These are phyloP conservation scores for Portevinia maculata DNA, from an alignment of 2,888 invertebrate genomes.

Conservation along the genomic window DNA sequence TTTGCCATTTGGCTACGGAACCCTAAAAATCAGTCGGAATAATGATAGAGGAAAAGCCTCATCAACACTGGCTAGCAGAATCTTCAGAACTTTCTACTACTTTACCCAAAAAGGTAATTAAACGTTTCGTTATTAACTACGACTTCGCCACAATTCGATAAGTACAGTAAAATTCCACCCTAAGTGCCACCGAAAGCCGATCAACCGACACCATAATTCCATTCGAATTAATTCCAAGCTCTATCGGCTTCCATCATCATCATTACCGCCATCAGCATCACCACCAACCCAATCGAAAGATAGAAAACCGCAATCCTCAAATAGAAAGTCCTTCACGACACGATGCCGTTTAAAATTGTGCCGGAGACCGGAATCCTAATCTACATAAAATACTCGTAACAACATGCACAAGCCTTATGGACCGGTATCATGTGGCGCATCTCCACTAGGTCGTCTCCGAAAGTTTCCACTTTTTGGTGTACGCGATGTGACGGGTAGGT, in stretches of 20 bases:
- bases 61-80: no score
- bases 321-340: constrained; percentile 57
- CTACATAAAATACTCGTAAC: constrained; percentile 70
- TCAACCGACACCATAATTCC: constrained; percentile 60
- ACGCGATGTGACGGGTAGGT: constrained; percentile 2
- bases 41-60: no score
- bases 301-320: constrained; percentile 45
- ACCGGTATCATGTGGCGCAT: constrained; percentile 56
- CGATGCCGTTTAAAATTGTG: constrained; percentile 44
- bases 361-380: constrained; percentile 56
- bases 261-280: constrained; percentile 16
- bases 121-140: constrained; percentile 1
- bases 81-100: neutral
- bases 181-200: constrained; percentile 29
- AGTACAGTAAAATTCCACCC: constrained; percentile 41
- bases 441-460: constrained; percentile 60
- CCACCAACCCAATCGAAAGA: neutral
- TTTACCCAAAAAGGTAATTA: neutral
- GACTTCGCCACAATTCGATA: constrained; percentile 19
- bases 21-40: no score
- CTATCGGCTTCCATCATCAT: constrained; percentile 36
- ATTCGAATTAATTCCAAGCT: constrained; percentile 69
- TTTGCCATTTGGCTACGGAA: no score
- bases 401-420: constrained; percentile 51
- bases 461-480: constrained; percentile 35